These are phyloP conservation scores for Pristionchus mayeri DNA, from an alignment of 2,888 invertebrate species.

Conservation along the genomic window DNA sequence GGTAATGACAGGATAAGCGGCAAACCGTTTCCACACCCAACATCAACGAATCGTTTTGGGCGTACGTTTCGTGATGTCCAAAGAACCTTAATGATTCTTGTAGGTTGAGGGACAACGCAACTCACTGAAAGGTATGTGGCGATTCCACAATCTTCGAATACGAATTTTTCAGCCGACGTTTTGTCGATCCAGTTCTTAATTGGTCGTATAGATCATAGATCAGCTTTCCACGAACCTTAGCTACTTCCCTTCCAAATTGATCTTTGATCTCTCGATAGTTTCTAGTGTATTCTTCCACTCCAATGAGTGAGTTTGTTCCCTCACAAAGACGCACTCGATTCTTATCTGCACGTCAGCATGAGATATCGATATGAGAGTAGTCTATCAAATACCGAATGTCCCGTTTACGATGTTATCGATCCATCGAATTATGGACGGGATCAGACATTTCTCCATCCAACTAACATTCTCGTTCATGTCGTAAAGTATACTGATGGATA, in stretches of 20 bases:
- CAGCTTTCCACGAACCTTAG: constrained; percentile 55
- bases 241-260: no score
- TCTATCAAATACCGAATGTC: not conserved
- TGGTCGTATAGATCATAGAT: no score
- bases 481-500: not conserved
- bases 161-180: constrained; percentile 94
- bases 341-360: not conserved
- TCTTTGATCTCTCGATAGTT: constrained; percentile 62
- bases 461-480: constrained; percentile 26
- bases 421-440: constrained; percentile 19
- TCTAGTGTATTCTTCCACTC: constrained; percentile 60
- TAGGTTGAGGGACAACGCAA: not conserved
- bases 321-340: not conserved
- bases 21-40: constrained; percentile 95
- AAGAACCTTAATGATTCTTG: constrained; percentile 50
- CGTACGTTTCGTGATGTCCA: constrained; percentile 49
- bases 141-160: constrained; percentile 96
- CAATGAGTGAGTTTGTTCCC: constrained; percentile 55
- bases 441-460: not conserved
- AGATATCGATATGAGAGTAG: not conserved
- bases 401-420: constrained; percentile 26
- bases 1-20: constrained; percentile 79
- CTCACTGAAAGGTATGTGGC: constrained; percentile 85
- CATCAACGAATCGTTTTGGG: constrained; percentile 86
- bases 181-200: constrained; percentile 90